phyloP scores from a whole-genome alignment of 2,113 vertebrate species.

The Arvicanthis niloticus region DNA sequence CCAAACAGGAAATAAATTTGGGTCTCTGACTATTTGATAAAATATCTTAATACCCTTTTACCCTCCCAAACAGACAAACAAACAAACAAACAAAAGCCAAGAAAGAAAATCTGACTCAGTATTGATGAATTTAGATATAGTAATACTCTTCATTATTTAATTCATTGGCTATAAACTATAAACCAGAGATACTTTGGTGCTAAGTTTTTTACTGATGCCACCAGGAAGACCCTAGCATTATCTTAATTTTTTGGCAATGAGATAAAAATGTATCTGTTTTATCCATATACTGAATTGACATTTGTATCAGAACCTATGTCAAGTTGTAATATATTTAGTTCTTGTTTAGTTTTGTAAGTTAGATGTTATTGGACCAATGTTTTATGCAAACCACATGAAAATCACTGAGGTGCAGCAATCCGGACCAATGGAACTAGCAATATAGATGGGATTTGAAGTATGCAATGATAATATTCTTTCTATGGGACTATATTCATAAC shows the following conservation, averaged over 20 bases:
- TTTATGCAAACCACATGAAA: neutral
- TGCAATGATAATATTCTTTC: neutral
- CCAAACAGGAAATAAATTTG: neutral
- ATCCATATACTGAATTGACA: neutral
- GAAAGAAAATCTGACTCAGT: neutral
- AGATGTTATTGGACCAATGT: neutral
- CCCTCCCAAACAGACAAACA: neutral
- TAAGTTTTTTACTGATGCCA: neutral
- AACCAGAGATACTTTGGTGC: neutral
- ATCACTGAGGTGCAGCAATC: neutral
- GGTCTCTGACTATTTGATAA: neutral
- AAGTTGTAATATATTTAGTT: neutral
- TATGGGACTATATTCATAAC: neutral
- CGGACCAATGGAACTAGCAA: neutral
- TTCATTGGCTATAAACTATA: neutral
- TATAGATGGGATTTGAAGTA: neutral
- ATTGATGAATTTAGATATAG: neutral
- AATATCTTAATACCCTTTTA: neutral
- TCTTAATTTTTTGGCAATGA: neutral
- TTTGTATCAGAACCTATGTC: neutral
- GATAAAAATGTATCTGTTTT: neutral
- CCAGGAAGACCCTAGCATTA: neutral
- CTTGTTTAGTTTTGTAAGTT: slow-evolving; percentile 6
- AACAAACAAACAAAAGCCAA: neutral
- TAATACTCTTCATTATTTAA: neutral